Evolutionary conservation across 1,140 invertebrate species (phyloP).

Genomic region (Ceratosolen solmsi): DNA sequence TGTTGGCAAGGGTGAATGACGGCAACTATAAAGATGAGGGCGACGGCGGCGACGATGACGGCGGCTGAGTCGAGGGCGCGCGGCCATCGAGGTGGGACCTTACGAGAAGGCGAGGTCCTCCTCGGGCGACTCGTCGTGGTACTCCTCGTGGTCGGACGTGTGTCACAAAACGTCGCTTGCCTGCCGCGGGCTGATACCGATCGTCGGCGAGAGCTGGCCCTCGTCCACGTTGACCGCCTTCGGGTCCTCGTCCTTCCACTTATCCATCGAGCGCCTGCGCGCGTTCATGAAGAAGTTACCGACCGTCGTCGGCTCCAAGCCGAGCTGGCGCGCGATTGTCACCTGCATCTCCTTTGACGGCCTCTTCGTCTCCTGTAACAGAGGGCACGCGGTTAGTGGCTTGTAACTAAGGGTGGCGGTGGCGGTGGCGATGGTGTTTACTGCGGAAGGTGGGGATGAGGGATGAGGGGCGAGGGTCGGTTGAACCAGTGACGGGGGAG

Average conservation of each 20-base stretch:
- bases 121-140: slow-evolving; percentile 72
- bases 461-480: background rate
- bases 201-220: slow-evolving; percentile 71
- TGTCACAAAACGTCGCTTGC: slow-evolving; percentile 74
- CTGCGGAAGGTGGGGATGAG: background rate
- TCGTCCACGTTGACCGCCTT: slow-evolving; percentile 66
- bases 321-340: slow-evolving; percentile 97
- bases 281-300: slow-evolving; percentile 99
- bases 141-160: slow-evolving; percentile 74
- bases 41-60: background rate
- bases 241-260: slow-evolving; percentile 95
- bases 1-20: too few relatives aligned
- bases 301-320: slow-evolving; percentile 98
- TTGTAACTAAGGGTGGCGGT: background rate
- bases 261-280: slow-evolving; percentile 96
- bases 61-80: background rate
- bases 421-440: background rate
- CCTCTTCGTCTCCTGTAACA: slow-evolving; percentile 95
- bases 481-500: background rate
- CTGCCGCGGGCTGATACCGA: slow-evolving; percentile 71
- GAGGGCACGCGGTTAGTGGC: background rate
- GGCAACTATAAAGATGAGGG: background rate
- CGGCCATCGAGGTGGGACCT: slow-evolving; percentile 35
- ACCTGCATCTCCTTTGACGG: slow-evolving; percentile 99
- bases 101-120: slow-evolving; percentile 72